These are phyloP conservation scores for Pterocles burchelli DNA, from an alignment of 2,113 vertebrate genomes.

Conservation along the genomic window DNA sequence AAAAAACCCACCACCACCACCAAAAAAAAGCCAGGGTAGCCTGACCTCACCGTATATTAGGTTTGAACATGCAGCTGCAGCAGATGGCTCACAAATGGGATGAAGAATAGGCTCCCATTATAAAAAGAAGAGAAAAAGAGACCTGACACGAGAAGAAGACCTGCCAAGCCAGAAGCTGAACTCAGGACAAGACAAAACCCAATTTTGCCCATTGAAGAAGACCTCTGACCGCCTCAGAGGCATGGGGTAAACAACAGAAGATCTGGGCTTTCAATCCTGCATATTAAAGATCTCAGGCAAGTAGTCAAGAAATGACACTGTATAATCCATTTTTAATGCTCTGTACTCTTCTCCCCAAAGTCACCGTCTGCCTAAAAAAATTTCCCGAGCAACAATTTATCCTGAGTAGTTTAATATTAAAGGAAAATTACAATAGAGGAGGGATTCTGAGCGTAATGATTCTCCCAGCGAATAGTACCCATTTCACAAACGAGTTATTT, in stretches of 20 bases:
- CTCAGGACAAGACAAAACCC: neutral
- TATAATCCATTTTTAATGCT: neutral
- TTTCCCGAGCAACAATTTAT: neutral
- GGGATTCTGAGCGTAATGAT: neutral
- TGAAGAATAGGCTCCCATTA: neutral
- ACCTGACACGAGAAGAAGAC: accelerated
- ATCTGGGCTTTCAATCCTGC: neutral
- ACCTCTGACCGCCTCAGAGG: neutral
- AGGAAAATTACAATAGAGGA: neutral
- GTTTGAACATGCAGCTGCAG: neutral
- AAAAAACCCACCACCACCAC: no score
- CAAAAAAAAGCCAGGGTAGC: no score
- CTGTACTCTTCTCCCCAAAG: accelerated
- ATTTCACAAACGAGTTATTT: neutral
- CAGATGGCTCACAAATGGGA: neutral
- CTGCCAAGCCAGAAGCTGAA: neutral
- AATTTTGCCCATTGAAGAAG: neutral
- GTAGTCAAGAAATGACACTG: neutral
- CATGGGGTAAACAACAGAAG: neutral
- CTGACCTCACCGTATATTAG: accelerated
- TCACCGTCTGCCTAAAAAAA: neutral
- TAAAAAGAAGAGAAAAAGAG: neutral
- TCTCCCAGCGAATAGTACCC: neutral
- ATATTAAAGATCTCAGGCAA: neutral
- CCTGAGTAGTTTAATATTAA: neutral